Evolutionary conservation across 2,113 vertebrate species (phyloP), one percentile per base, ranked within the genome.

Genomic region (Leptocoma aspasia): DNA sequence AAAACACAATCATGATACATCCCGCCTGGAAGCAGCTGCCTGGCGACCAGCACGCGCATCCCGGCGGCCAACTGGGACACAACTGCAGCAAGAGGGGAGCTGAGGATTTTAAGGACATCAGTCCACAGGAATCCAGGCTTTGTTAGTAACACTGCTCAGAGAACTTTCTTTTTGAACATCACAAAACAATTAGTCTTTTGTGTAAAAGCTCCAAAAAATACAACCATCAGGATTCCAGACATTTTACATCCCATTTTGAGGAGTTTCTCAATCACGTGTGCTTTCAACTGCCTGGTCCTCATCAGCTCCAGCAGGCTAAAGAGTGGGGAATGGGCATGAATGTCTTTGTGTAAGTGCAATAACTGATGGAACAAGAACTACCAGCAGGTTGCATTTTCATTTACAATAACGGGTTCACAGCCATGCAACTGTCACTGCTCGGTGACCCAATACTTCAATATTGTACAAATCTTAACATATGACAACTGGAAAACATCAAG

Each of bases 31-130:
- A 96, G 92, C 75, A 13, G 84, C 94, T 90, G 90, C 78, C 71
- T 52, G 53, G 80, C 0, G 12, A 93, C 41, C 90, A 56, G 85
- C 82, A 21, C 2, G 11, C 3, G 2, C 75, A 59, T 50, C 82
- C 79, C 18, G 11, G 23, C 75, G 7, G 86, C 92, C 92, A 94
- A 77, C 56, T 64, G 90, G 79, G 96, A 94, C 82, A 42, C 60
- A 31, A 89, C 77, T 77, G 68, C 21, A 88, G 63, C 76, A 45
- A 41, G 31, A 65, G 86, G 57, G 63, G 84, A 76, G 63, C 53
- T 22, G 50, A 89, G 90, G 50, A 86, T 63, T 92, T 86, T 78
- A 86, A 95, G 92, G 94, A 95, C 94, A 93, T 16, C 72, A 86
- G 68, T 83, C 76, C 89, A 44, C 76, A 92, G 82, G 89, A 93